Conservation (phyloP, 2,113 vertebrate genomes). For the Dromiciops gliroides region DNA sequence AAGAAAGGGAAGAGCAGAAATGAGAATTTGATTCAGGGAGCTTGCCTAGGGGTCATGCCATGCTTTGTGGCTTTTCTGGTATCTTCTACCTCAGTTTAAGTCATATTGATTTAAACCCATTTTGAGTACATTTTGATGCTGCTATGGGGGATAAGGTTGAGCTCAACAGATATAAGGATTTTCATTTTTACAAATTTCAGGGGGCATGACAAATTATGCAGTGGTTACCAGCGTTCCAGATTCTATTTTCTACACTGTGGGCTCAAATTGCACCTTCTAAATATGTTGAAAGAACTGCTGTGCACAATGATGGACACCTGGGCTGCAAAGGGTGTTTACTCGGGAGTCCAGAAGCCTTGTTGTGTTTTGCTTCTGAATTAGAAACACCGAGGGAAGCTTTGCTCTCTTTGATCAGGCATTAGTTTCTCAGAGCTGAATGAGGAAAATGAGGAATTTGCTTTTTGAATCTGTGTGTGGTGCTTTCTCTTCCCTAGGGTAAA, state of each 20-base stretch:
- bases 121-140: no score
- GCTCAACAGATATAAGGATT: not conserved
- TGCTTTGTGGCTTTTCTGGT: no score
- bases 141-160: not conserved
- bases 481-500: no score
- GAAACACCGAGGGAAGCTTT: not conserved
- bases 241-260: not conserved
- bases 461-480: not conserved
- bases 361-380: not conserved
- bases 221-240: not conserved
- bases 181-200: not conserved
- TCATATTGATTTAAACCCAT: no score
- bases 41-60: no score
- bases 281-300: not conserved
- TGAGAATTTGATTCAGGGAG: not conserved
- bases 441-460: constrained; percentile 14
- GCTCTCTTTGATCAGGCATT: not conserved
- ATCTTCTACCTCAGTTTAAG: no score
- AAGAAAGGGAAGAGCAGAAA: not conserved
- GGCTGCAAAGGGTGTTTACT: not conserved
- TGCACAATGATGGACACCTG: no score
- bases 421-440: constrained; percentile 7
- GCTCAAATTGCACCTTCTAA: not conserved
- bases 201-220: not conserved
- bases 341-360: not conserved